phyloP scores from a whole-genome alignment of 2,888 invertebrate genomes.

The Cryptosula pallasiana region DNA sequence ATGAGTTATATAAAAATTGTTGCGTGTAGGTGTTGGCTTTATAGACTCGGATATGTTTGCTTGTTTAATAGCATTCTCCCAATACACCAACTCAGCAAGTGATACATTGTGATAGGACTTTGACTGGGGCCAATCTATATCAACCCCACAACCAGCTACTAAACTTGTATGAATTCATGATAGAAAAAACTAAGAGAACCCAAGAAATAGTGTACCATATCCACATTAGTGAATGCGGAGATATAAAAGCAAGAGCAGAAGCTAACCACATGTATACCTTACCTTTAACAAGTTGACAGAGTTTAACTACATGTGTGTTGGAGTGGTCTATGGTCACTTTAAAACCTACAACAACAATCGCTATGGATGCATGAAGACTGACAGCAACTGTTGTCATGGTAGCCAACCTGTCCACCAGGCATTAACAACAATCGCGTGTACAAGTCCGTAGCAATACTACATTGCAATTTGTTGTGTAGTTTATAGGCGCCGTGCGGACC shows the following conservation, averaged over 20 bases:
- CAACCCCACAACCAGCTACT: too few relatives aligned
- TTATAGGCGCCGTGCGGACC: background rate
- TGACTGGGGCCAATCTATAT: too few relatives aligned
- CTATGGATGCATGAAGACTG: slow-evolving; percentile 22
- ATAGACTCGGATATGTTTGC: too few relatives aligned
- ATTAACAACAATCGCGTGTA: slow-evolving; percentile 21
- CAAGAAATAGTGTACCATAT: background rate
- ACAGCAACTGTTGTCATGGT: slow-evolving; percentile 17
- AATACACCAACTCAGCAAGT: too few relatives aligned
- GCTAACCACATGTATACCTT: slow-evolving; percentile 33
- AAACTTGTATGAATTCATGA: too few relatives aligned
- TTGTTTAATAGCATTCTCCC: too few relatives aligned
- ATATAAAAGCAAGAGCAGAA: background rate
- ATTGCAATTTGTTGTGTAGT: slow-evolving; percentile 20
- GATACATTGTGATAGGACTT: too few relatives aligned
- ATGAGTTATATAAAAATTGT: too few relatives aligned
- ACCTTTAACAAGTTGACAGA: slow-evolving; percentile 94
- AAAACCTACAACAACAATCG: slow-evolving; percentile 62
- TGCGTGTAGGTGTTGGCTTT: too few relatives aligned
- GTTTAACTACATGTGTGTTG: slow-evolving; percentile 91
- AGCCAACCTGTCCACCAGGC: background rate
- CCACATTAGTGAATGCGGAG: background rate
- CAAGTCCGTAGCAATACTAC: slow-evolving; percentile 19
- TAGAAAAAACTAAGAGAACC: too few relatives aligned
- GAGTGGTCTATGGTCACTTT: slow-evolving; percentile 98